Conservation (phyloP, 2,113 vertebrate genomes). For the Lichenostomus cassidix region DNA sequence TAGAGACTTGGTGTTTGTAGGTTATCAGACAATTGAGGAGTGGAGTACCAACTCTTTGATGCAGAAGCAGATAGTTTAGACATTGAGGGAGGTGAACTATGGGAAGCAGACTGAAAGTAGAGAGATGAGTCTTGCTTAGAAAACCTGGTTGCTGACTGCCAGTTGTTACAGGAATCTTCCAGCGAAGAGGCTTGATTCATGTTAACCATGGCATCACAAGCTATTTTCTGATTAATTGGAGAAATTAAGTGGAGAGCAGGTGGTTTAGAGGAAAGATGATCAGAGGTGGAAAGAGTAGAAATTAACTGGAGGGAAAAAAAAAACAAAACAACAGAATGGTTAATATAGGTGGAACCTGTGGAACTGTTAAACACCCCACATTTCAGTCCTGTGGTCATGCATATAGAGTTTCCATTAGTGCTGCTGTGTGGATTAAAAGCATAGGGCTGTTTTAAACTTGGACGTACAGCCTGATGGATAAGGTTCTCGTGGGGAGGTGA, state of each 20-base stretch:
- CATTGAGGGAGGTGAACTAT: slow-evolving; percentile 12
- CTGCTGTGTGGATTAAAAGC: not conserved
- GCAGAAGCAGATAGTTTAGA: slow-evolving; percentile 34
- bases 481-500: not conserved
- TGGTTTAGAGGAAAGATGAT: slow-evolving; percentile 75
- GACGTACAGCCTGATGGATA: not conserved
- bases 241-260: slow-evolving; percentile 74
- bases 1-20: not conserved
- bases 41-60: not conserved
- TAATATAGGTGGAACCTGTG: slow-evolving; percentile 48
- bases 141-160: slow-evolving; percentile 59
- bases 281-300: slow-evolving; percentile 75
- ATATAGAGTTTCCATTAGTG: not conserved
- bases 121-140: slow-evolving; percentile 67
- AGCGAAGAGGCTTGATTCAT: slow-evolving; percentile 62
- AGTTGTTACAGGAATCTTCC: slow-evolving; percentile 65
- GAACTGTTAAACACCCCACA: slow-evolving; percentile 12
- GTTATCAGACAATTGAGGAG: not conserved
- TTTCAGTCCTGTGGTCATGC: not conserved
- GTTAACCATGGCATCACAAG: slow-evolving; percentile 35
- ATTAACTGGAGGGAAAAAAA: slow-evolving; percentile 76
- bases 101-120: slow-evolving; percentile 59
- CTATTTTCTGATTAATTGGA: slow-evolving; percentile 74
- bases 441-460: not conserved
- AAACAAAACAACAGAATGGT: slow-evolving; percentile 69